Base-by-base conservation (phyloP, 1,140 invertebrate species). In the Drosophila nikananu region DNA sequence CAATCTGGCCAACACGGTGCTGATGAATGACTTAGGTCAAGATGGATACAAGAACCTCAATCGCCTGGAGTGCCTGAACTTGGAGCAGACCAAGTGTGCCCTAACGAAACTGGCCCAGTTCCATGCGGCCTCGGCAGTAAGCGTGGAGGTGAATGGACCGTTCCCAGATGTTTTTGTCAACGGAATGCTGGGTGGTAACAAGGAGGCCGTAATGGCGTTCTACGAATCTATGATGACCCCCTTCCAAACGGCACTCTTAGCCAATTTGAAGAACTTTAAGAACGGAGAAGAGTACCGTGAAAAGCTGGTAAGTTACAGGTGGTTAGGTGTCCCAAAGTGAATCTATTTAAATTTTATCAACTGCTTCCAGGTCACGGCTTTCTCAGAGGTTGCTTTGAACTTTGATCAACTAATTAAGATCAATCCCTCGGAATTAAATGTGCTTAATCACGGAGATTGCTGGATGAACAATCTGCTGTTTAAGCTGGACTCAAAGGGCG, bases 401-500 rank as follows among this genome's bases (percentile, higher is more conserved):
- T 76, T 82, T 2, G 23, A 59, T 0, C 6, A 52, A 6, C 19
- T 79, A 2, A 59, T 48, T 12, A 44, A 73, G 2, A 23, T 15
- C 2, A 60, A 94, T 32, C 73, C 92, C 0, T 91, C 93, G 13
- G 94, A 94, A 41, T 95, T 95, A 48, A 94, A 94, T 76, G 95
- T 95, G 0, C 86, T 96, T 5, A 95, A 94, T 76, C 96, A 96
- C 64, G 95, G 95, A 5, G 96, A 96, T 81, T 94, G 93, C n/a
- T 96, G 95, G 95, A 91, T 94, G 0, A 96, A 96, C 71, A 96
- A 96, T 78, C 94, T 96, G 82, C 83, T 96, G 37, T 96, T 96
- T 52, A 91, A 93, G 46, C 80, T 92, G 32, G 81, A 80, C 52
- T 46, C 77, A 0, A 73, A 81, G 10, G 92, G 91, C 3, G 93